Base-by-base conservation (phyloP, 2,113 vertebrate genomes). In the Bufo bufo region DNA sequence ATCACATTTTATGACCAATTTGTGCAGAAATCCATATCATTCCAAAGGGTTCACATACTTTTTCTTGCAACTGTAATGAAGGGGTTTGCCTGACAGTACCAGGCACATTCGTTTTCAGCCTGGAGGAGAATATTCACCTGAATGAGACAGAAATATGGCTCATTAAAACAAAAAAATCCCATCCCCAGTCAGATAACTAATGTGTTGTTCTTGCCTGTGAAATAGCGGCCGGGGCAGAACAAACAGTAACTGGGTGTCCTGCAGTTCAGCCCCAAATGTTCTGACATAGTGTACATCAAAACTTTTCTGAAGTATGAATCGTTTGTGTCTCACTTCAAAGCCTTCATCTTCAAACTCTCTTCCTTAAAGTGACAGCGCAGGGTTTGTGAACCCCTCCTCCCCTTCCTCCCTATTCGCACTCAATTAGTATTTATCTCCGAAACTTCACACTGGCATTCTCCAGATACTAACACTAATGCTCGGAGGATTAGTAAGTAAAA, bases 331-430 rank as follows among this genome's bases (percentile, higher is more conserved):
- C 56, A 77, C 72, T 77, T 77, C 84, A 85, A 85, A 85, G 84
- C 56, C 2, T 85, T 85, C 17, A 63, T 85, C 84, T 63, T 85
- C 84, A 85, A 85, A 85, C 72, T 33, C 45, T 50, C 6, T 61
- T 77, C 54, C 71, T 77, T 47, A 75, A 85, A 85, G 72, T 50
- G 84, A 85, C 84, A 77, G 72, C 84, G 11, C 20, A 49, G 69
- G 23, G 71, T 61, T 59, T 77, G 56, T 49, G 84, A 85, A 71
- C 83, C 84, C 84, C 33, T 45, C 33, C 8, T 3, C 12, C 33
- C 56, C 33, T 8, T 3, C 12, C 4, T 63, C 50, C 45, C 45
- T 45, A 17, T 85, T 85, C 71, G 77, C 33, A 75, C 33, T 49
- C 50, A 61, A 77, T 77, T 85, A 77, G 54, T 33, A 7, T 63